Percentiles rank a stretch among this genome's conserved stretches.
Conservation (phyloP, 2,888 invertebrate species). For the Eumerus sabulonum region DNA sequence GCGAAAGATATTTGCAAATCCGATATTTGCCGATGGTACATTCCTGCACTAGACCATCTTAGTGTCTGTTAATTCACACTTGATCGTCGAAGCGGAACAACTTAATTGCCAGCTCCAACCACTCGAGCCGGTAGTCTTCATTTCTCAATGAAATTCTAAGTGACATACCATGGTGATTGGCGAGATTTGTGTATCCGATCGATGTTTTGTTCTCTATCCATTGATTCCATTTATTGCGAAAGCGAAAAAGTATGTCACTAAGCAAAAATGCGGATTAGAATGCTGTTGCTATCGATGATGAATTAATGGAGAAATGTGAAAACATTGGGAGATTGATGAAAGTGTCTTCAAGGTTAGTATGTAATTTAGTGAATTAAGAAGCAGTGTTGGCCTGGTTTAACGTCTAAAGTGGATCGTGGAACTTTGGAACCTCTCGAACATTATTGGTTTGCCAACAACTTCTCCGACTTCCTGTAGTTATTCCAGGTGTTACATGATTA, state of each 20-base stretch:
- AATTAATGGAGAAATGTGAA: not conserved
- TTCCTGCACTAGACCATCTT: slow-evolving; percentile 25
- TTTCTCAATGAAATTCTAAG: slow-evolving; percentile 37
- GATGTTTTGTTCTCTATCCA: slow-evolving; percentile 14
- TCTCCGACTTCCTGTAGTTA: too few species aligned
- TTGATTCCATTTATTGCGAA: slow-evolving; percentile 58
- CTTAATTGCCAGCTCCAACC: slow-evolving; percentile 39
- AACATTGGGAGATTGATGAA: slow-evolving; percentile 24
- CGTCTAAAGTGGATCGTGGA: too few species aligned
- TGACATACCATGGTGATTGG: slow-evolving; percentile 50
- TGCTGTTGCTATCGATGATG: slow-evolving; percentile 26
- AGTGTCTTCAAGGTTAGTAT: slow-evolving; percentile 56
- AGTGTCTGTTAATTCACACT: slow-evolving; percentile 42
- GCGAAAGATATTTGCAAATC: not conserved
- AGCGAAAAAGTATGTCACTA: slow-evolving; percentile 55
- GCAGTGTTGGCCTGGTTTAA: not conserved
- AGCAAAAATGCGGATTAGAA: slow-evolving; percentile 59
- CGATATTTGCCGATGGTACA: not conserved
- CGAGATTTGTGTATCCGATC: slow-evolving; percentile 11
- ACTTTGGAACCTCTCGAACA: too few species aligned
- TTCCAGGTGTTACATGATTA: too few species aligned
- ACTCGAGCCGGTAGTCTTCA: slow-evolving; percentile 2
- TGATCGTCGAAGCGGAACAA: slow-evolving; percentile 47
- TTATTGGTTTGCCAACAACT: too few species aligned
- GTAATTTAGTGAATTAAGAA: slow-evolving; percentile 18